Evolutionary conservation across 2,113 vertebrate genomes (phyloP).

Genomic region (Gallinago jamesoni): DNA sequence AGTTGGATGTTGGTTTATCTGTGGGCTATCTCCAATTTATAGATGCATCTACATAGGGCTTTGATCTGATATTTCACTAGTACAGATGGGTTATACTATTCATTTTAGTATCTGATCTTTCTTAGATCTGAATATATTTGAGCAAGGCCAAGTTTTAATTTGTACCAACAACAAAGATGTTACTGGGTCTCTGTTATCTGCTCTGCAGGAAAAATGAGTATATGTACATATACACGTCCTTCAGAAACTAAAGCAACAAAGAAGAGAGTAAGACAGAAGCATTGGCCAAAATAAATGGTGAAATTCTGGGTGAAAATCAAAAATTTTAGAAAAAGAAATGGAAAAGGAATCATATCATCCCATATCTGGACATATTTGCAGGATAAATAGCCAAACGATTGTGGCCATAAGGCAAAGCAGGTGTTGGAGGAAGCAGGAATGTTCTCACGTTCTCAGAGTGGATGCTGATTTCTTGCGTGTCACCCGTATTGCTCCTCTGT

Average conservation of each 20-base stretch:
- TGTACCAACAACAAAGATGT: neutral
- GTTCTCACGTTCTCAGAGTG: neutral
- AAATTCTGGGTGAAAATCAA: neutral
- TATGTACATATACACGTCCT: neutral
- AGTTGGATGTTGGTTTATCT: neutral
- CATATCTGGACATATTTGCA: neutral
- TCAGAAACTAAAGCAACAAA: neutral
- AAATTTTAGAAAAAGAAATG: neutral
- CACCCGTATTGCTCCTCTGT: neutral
- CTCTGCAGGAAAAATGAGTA: neutral
- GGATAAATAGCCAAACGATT: neutral
- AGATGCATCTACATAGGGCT: neutral
- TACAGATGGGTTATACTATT: neutral
- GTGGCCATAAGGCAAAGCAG: slow-evolving; percentile 2
- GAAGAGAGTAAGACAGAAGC: neutral
- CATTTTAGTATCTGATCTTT: neutral
- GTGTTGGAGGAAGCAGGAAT: slow-evolving; percentile 9
- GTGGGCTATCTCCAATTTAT: neutral
- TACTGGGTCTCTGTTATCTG: neutral
- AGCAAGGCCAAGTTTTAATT: neutral
- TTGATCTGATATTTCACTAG: neutral
- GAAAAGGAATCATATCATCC: neutral
- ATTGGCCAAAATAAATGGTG: neutral
- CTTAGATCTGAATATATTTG: neutral
- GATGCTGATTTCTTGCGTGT: neutral